phyloP scores from a whole-genome alignment of 2,888 invertebrate genomes.

The Listrodromus nycthemerus region DNA sequence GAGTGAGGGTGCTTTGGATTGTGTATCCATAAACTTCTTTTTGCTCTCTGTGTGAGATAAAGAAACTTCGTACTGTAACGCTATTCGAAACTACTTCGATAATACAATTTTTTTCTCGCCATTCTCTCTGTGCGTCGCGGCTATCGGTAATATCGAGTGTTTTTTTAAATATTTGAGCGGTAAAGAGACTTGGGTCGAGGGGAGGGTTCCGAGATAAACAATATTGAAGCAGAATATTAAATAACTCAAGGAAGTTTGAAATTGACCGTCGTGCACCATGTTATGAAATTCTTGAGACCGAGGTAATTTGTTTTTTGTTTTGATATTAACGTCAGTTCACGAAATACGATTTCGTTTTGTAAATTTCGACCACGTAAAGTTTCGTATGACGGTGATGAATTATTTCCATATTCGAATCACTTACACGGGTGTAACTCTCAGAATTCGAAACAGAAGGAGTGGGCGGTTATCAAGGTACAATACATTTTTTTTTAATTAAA shows the following conservation, averaged over 20 bases:
- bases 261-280: neutral
- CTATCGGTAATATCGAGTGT: conserved; percentile 19
- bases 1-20: neutral
- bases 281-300: conserved; percentile 4
- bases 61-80: conserved; percentile 11
- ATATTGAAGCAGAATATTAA: conserved; percentile 9
- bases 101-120: neutral
- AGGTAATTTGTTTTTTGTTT: neutral
- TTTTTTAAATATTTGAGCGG: neutral
- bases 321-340: neutral
- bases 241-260: neutral
- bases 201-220: neutral
- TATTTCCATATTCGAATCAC: neutral
- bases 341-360: neutral
- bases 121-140: neutral
- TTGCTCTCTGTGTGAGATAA: neutral
- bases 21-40: neutral
- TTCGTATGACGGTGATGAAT: neutral
- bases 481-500: too few relatives aligned
- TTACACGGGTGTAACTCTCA: neutral
- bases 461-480: too few relatives aligned
- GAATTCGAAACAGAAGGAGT: neutral
- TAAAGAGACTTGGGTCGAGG: too few relatives aligned
- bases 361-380: neutral
- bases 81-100: conserved; percentile 31